A percentile compares a stretch with the other conserved stretches of the same genome.
phyloP scores from a whole-genome alignment of 2,888 invertebrate species.

The Timema cristinae region DNA sequence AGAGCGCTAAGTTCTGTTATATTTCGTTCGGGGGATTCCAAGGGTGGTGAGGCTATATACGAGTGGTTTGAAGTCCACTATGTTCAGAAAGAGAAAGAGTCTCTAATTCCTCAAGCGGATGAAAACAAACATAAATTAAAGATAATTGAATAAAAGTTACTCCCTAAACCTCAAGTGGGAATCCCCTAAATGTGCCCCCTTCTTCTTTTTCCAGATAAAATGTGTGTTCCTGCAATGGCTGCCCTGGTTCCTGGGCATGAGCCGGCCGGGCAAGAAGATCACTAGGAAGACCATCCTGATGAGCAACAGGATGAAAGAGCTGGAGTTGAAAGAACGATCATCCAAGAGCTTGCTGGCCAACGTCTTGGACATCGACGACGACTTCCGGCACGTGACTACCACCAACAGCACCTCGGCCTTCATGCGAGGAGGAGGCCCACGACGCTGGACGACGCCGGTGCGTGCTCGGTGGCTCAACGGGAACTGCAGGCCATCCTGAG shows the following conservation, averaged over 20 bases:
- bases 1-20: no score
- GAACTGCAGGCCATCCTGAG: slow-evolving; percentile 87
- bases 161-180: no score
- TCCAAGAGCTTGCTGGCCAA: slow-evolving; percentile 92
- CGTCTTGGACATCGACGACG: slow-evolving; percentile 93
- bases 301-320: slow-evolving; percentile 86
- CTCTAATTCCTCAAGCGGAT: no score
- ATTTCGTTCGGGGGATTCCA: no score
- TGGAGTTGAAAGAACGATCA: slow-evolving; percentile 89
- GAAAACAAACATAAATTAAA: no score
- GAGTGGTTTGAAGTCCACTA: no score
- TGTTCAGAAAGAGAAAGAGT: no score
- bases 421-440: slow-evolving; percentile 48
- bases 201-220: slow-evolving; percentile 67
- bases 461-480: slow-evolving; percentile 60
- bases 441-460: slow-evolving; percentile 68
- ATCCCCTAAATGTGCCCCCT: no score
- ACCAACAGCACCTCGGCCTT: slow-evolving; percentile 41
- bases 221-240: slow-evolving; percentile 95
- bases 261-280: slow-evolving; percentile 91
- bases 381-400: slow-evolving; percentile 64
- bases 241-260: slow-evolving; percentile 95
- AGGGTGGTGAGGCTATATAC: no score
- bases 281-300: slow-evolving; percentile 85
- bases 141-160: no score